Base-by-base conservation (phyloP, 2,797 vertebrate species). In the Acanthurus tractus region DNA sequence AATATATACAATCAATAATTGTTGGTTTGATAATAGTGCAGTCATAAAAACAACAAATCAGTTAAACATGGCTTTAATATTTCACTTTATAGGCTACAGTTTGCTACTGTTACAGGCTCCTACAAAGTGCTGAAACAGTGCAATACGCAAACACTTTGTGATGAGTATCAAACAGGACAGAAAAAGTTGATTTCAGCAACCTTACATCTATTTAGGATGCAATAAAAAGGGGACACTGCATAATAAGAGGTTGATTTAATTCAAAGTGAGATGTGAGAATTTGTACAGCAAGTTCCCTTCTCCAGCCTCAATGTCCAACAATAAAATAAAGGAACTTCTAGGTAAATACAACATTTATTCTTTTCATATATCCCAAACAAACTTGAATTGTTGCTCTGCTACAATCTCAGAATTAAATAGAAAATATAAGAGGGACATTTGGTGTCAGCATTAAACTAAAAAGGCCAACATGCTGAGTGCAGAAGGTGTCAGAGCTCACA, bases 401-500 rank as follows among this genome's bases (percentile, higher is more conserved):
- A n/a, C 36, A 22, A 48, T 55, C 17, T 34, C 13, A 76, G 66
- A 74, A 29, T 58, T 40, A 77, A 67, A 44, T 40, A 53, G 20
- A 49, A 13, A 38, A 18, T 13, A 42, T 58, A 22, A 70, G 53
- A 54, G 29, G 44, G 56, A 86, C 86, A 86, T 86, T 87, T 90
- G 87, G 71, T 84, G 75, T 46, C 23, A 61, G 70, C 54, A 63
- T 70, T 61, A 54, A 70, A 54, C 29, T 46, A 58, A 59, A 49
- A 44, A 59, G 20, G 52, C 45, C 70, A 50, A 49, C 61, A 64
- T 77, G 67, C 50, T 78, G 69, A 63, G 63, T 13, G 65, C 63
- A 67, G 70, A 68, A 77, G 68, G 92, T 86, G 91, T 92, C 61
- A 78, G 72, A 88, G 74, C 62, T 92, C 80, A 67, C 92, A 83